These are phyloP conservation scores for Ruditapes philippinarum DNA, from an alignment of 1,140 invertebrate genomes.

Conservation along the genomic window DNA sequence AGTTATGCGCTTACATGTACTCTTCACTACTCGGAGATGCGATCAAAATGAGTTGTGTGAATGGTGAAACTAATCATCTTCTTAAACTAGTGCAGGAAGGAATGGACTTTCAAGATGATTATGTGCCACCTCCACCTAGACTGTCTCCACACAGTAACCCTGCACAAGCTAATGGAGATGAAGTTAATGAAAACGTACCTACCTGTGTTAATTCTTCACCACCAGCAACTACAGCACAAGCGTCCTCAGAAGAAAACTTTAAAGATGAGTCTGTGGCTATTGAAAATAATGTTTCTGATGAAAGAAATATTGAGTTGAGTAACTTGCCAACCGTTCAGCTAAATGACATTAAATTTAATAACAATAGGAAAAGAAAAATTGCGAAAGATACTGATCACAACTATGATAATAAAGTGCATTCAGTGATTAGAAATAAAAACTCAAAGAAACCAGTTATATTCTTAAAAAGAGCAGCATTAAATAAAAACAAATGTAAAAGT, in stretches of 20 bases:
- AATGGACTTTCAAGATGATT: constrained; percentile 92
- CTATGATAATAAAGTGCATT: constrained; percentile 23
- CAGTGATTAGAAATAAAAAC: background rate
- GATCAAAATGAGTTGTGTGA: constrained; percentile 86
- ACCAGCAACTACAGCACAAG: too few species aligned
- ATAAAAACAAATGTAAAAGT: background rate
- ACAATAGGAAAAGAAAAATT: constrained; percentile 85
- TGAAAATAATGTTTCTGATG: too few species aligned
- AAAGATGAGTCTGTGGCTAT: too few species aligned
- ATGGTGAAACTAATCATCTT: constrained; percentile 89
- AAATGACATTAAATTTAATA: background rate
- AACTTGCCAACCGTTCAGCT: background rate
- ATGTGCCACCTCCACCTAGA: constrained; percentile 86
- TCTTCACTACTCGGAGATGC: constrained; percentile 88
- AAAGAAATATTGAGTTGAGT: too few species aligned
- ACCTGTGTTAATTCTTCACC: background rate
- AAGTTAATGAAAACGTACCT: too few species aligned
- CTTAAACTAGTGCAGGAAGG: constrained; percentile 93
- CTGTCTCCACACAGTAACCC: background rate
- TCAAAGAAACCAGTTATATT: background rate
- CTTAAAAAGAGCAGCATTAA: constrained; percentile 34
- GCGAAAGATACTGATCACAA: background rate
- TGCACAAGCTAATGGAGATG: too few species aligned
- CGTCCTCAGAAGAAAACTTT: too few species aligned
- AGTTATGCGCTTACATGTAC: constrained; percentile 93